Evolutionary conservation across 2,888 invertebrate species (phyloP), one percentile per base, ranked within the genome.

Genomic region (Dioctria linearis): DNA sequence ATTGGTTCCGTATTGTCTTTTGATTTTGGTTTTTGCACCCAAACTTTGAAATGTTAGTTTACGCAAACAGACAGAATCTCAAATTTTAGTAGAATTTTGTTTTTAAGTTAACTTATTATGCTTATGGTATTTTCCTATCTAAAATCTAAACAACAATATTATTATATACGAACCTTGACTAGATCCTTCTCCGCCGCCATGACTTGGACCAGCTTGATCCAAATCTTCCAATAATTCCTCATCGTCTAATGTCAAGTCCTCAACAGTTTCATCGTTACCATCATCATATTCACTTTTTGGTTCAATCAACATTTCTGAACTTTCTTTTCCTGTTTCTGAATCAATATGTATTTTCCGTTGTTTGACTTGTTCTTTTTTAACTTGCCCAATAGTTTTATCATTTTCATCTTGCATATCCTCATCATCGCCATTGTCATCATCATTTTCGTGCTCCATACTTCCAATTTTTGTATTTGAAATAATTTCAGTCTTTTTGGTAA

Each of bases 171-270:
- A 87, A 93, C 93, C 93, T 91, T 93, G 93, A 90, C 92, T 92
- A 86, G 93, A 93, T 88, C 91, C 93, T 90, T 94, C 94, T 84
- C 91, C 91, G 87, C 91, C 91, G 88, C 91, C 91, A 83, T 90
- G 90, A 90, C 92, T 92, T 85, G 94, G 93, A 88, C 94, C 94
- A 85, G 94, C 93, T 87, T 92, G 93, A 84, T 94, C 93, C 88
- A 92, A 91, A 88, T 92, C 91, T 89, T 93, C 94, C 89, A 95
- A 87, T 93, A 93, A 90, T 86, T 93, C 92, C 86, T 96, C 95
- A 88, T 96, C 95, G 86, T 94, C 95, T 82, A 95, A 90, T 83
- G 95, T 95, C 88, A 96, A 92, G 89, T 96, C 95, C 90, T 96
- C 96, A 86, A 95, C 94, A 86, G 93, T 93, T 85, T 93, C 93